A percentile compares a stretch with the other conserved stretches of the same genome.
phyloP scores from a whole-genome alignment of 1,140 invertebrate species.

The Meloidogyne hapla region DNA sequence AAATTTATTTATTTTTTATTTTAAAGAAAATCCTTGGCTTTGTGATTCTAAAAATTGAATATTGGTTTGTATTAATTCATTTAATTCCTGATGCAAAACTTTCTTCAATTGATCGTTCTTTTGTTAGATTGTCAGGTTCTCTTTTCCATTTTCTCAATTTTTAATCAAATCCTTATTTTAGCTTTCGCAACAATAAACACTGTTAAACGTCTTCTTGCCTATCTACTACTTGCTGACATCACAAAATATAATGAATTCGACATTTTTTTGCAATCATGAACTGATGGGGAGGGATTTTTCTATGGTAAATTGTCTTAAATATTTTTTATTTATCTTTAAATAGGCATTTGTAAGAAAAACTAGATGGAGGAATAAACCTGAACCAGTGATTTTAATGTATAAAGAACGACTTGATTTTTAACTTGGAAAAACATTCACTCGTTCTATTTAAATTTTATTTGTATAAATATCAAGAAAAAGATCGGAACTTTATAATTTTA shows the following conservation, averaged over 20 bases:
- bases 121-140: slow-evolving; percentile 44
- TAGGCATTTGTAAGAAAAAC: slow-evolving; percentile 97
- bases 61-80: slow-evolving; percentile 31
- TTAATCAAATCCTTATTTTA: slow-evolving; percentile 6
- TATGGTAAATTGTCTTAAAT: slow-evolving; percentile 71
- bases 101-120: slow-evolving; percentile 26
- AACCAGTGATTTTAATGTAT: slow-evolving; percentile 40
- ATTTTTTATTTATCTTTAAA: slow-evolving; percentile 69
- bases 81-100: slow-evolving; percentile 36
- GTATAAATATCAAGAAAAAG: no score
- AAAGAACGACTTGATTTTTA: slow-evolving; percentile 49
- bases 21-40: no score
- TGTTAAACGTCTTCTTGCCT: slow-evolving; percentile 79
- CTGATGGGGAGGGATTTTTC: slow-evolving; percentile 96
- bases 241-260: slow-evolving; percentile 95
- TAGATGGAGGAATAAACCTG: slow-evolving; percentile 82
- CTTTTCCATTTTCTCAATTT: background rate
- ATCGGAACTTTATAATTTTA: no score
- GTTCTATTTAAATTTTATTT: slow-evolving; percentile 3
- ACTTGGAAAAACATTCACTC: no score
- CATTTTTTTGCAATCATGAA: slow-evolving; percentile 96
- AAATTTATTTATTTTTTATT: no score
- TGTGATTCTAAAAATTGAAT: no score
- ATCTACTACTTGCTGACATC: slow-evolving; percentile 76
- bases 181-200: slow-evolving; percentile 53